These are phyloP conservation scores for Glossophaga mutica DNA, from an alignment of 2,797 vertebrate genomes.

Conservation along the genomic window DNA sequence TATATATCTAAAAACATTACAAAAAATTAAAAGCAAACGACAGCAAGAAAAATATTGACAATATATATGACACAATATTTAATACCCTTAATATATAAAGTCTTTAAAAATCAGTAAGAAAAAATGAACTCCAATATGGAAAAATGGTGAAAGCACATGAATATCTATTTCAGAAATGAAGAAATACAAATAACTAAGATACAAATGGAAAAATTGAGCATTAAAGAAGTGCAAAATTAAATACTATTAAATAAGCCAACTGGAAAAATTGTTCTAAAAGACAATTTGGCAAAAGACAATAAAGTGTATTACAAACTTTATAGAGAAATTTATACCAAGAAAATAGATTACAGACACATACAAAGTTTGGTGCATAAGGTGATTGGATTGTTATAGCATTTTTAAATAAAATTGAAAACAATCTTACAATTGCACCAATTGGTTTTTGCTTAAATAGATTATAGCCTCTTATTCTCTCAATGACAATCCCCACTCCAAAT, in stretches of 20 bases:
- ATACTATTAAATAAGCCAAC: not conserved
- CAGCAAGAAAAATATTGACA: not conserved
- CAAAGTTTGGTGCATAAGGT: not conserved
- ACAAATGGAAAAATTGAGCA: not conserved
- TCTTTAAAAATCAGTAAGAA: not conserved
- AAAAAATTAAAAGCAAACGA: not conserved
- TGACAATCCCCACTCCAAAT: not conserved
- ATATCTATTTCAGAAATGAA: constrained; percentile 3
- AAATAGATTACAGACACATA: not conserved
- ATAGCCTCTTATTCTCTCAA: not conserved
- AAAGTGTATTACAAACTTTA: not conserved
- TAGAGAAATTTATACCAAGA: not conserved
- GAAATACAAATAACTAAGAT: not conserved
- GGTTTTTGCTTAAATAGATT: not conserved
- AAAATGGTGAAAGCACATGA: not conserved
- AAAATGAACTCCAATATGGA: not conserved
- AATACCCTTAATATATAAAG: not conserved
- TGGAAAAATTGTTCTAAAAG: not conserved
- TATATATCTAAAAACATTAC: not conserved
- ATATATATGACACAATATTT: not conserved
- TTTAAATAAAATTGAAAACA: not conserved
- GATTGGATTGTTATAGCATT: not conserved
- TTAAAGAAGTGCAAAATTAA: constrained; percentile 8
- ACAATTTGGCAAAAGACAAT: not conserved
- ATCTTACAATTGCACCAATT: not conserved